Evolutionary conservation across 2,113 vertebrate species (phyloP).

Genomic region (Dicaeum eximium): DNA sequence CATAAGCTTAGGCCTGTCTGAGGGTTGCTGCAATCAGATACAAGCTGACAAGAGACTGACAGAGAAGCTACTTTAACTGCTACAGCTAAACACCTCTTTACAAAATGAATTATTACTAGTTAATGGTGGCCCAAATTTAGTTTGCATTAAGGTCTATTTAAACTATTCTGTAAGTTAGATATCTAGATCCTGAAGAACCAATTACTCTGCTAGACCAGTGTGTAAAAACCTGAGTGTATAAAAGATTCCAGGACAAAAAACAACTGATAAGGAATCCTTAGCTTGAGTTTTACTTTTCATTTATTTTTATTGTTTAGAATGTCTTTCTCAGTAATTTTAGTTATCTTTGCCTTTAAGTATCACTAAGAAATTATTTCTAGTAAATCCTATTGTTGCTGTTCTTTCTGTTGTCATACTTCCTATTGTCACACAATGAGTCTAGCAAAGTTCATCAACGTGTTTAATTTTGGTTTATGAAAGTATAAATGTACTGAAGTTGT

Average conservation of each 20-base stretch:
- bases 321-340: not conserved
- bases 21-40: not conserved
- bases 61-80: not conserved
- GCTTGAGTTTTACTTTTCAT: not conserved
- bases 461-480: not conserved
- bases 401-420: not conserved
- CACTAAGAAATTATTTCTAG: not conserved
- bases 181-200: not conserved
- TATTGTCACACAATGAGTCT: not conserved
- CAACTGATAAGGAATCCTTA: not conserved
- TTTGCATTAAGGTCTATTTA: not conserved
- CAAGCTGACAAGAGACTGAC: not conserved
- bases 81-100: not conserved
- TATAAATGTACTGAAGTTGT: not conserved
- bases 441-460: not conserved
- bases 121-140: not conserved
- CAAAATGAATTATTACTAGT: not conserved
- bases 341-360: not conserved
- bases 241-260: not conserved
- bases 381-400: not conserved
- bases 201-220: not conserved
- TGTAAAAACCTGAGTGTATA: not conserved
- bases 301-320: not conserved
- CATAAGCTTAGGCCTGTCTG: not conserved
- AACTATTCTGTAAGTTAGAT: not conserved